phyloP scores from a whole-genome alignment of 2,113 vertebrate genomes.

The Crocuta crocuta region DNA sequence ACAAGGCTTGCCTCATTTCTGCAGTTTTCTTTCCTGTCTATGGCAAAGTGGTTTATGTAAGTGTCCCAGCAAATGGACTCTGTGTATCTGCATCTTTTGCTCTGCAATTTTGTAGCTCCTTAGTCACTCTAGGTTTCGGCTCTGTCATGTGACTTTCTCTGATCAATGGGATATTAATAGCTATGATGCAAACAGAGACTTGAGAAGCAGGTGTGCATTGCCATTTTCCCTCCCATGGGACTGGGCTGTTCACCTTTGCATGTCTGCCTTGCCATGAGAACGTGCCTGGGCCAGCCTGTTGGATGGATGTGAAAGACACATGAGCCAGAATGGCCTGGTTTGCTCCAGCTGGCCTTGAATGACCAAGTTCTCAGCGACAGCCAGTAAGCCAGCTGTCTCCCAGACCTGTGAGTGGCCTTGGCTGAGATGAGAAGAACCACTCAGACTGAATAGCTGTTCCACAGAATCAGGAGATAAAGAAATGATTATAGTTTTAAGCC shows the following conservation, averaged over 20 bases:
- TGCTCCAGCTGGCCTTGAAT: not conserved
- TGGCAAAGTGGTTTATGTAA: not conserved
- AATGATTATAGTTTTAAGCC: not conserved
- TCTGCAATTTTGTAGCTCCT: not conserved
- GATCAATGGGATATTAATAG: not conserved
- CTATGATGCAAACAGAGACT: not conserved
- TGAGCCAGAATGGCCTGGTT: not conserved
- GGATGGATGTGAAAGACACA: not conserved
- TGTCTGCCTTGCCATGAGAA: not conserved
- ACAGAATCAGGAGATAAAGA: not conserved
- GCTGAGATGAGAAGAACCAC: not conserved
- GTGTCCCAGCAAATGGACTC: not conserved
- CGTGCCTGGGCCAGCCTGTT: not conserved
- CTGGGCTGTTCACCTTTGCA: not conserved
- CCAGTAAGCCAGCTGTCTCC: not conserved
- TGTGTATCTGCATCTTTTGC: not conserved
- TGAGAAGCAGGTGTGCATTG: not conserved
- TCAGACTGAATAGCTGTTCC: not conserved
- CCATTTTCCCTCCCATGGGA: not conserved
- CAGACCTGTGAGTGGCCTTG: not conserved
- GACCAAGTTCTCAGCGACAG: not conserved
- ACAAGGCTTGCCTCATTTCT: not conserved
- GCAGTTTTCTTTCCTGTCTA: not conserved
- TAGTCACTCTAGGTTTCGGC: not conserved
- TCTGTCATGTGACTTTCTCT: not conserved